Percentiles rank a stretch among this genome's conserved stretches.
Evolutionary conservation across 30 jellyfish, hydroid and myxozoan genomes (phyloP).

Genomic region (Hydractinia symbiolongicarpus): DNA sequence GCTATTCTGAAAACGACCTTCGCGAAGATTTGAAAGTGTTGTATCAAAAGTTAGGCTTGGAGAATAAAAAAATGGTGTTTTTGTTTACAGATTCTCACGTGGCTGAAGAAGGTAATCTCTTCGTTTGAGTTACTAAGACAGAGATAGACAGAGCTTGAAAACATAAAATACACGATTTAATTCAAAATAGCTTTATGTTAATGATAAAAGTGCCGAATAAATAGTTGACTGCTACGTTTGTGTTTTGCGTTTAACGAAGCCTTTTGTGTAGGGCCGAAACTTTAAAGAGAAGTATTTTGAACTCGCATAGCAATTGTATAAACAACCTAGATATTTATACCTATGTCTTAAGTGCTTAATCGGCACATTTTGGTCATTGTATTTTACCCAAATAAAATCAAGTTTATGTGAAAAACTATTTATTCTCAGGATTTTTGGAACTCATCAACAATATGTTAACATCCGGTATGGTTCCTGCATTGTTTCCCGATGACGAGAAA

Average conservation of each 20-base stretch:
- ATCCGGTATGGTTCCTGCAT: constrained; percentile 98
- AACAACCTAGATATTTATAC: too few relatives aligned
- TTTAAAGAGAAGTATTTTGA: too few relatives aligned
- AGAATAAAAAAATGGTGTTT: constrained; percentile 82
- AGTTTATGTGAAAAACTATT: background rate
- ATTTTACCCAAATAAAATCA: constrained; percentile 14
- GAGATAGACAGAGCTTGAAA: too few relatives aligned
- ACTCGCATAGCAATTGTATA: too few relatives aligned
- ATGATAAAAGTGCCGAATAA: too few relatives aligned
- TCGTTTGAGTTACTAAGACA: too few relatives aligned
- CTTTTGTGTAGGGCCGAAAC: too few relatives aligned
- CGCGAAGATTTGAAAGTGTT: constrained; percentile 81
- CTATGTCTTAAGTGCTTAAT: too few relatives aligned
- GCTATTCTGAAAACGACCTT: constrained; percentile 83
- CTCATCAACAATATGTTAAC: constrained; percentile 91
- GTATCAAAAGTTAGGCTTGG: constrained; percentile 82
- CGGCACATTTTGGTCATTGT: background rate
- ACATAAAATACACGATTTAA: too few relatives aligned
- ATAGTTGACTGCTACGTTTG: background rate
- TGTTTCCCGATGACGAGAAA: constrained; percentile 92
- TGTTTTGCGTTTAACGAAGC: too few relatives aligned
- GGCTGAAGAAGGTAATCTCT: constrained; percentile 77
- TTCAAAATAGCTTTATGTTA: too few relatives aligned
- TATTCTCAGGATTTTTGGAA: constrained; percentile 80
- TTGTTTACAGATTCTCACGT: constrained; percentile 94